Percentiles rank a stretch among this genome's conserved stretches.
Evolutionary conservation across 2,797 vertebrate genomes (phyloP).

Genomic region (Hapalemur alaotrensis): DNA sequence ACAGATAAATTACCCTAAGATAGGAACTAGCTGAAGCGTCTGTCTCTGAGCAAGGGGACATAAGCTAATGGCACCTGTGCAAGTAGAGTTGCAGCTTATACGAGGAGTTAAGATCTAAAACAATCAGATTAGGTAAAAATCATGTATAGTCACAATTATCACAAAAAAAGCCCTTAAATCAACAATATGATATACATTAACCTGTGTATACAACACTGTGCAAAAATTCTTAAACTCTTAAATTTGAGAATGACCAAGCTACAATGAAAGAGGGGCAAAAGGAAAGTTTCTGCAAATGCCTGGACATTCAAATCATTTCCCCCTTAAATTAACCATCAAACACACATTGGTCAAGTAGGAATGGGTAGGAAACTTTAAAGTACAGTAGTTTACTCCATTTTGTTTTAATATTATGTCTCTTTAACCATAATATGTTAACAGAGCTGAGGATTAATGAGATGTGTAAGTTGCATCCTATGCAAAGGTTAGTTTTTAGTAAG

Average conservation of each 20-base stretch:
- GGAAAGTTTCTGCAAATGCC: neutral
- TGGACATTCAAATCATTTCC: neutral
- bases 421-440: neutral
- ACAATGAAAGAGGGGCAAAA: neutral
- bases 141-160: neutral
- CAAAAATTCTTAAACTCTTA: neutral
- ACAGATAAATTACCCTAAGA: neutral
- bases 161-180: neutral
- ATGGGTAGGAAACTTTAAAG: neutral
- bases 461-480: neutral
- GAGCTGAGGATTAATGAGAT: neutral
- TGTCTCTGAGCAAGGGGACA: neutral
- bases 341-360: neutral
- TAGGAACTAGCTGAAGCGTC: neutral
- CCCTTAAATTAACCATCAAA: neutral
- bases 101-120: neutral
- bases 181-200: neutral
- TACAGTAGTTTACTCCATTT: neutral
- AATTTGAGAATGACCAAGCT: neutral
- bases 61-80: fast-evolving
- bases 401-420: neutral
- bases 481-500: neutral
- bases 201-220: neutral
- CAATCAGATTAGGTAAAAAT: neutral
- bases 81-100: neutral